phyloP scores from a whole-genome alignment of 2,113 vertebrate species.

The Lipotes vexillifer region DNA sequence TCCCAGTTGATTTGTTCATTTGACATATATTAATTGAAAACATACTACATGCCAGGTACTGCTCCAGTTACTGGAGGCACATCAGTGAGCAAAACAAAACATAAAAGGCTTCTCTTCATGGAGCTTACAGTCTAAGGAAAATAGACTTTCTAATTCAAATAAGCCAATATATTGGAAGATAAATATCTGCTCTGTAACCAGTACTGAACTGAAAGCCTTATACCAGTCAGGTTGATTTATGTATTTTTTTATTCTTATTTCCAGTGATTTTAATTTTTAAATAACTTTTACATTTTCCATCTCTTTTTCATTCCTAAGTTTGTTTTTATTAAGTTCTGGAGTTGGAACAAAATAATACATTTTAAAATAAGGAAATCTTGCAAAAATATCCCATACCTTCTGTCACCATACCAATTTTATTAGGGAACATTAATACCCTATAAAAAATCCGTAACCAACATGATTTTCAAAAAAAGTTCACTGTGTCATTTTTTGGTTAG shows the following conservation, averaged over 20 bases:
- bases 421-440: conserved; percentile 8
- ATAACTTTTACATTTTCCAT: conserved; percentile 8
- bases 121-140: neutral
- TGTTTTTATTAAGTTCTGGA: neutral
- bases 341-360: conserved; percentile 42
- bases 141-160: neutral
- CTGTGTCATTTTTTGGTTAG: neutral
- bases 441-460: conserved; percentile 29
- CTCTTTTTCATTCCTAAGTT: conserved; percentile 6
- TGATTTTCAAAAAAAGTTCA: neutral
- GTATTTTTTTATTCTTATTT: conserved; percentile 3
- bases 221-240: neutral
- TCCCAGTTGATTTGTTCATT: neutral
- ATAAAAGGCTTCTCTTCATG: neutral
- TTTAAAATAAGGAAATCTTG: conserved; percentile 28
- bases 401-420: conserved; percentile 32
- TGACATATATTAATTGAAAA: neutral
- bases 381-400: neutral
- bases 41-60: no score
- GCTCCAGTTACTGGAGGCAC: fast-evolving
- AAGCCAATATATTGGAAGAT: neutral
- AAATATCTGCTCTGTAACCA: neutral
- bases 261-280: conserved; percentile 29
- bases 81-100: neutral
- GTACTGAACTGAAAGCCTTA: neutral